Conservation (phyloP, 2,888 invertebrate genomes). For the Desoria tigrina region DNA sequence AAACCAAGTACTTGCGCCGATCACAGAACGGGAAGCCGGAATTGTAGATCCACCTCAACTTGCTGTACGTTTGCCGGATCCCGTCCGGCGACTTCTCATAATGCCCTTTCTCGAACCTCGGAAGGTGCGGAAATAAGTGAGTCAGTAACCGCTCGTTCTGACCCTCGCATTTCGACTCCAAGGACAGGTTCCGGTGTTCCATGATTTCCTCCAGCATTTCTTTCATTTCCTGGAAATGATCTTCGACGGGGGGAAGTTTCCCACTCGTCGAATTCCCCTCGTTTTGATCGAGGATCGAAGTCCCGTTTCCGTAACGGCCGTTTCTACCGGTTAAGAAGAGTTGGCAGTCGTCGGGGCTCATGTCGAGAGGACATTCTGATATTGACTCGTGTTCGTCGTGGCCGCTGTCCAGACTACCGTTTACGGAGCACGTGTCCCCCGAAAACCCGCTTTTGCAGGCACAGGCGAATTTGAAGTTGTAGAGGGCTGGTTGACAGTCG, state of each 20-base stretch:
- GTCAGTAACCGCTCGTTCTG: conserved; percentile 14
- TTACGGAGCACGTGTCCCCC: not conserved
- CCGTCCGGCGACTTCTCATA: not conserved
- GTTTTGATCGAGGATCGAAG: not conserved
- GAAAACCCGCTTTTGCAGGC: not conserved
- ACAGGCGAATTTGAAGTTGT: conserved; percentile 2
- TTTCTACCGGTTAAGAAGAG: not conserved
- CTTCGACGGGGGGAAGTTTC: not conserved
- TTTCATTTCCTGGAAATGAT: conserved; percentile 17
- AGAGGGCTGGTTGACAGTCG: conserved; percentile 14
- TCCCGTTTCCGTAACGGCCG: not conserved
- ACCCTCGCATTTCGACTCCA: not conserved
- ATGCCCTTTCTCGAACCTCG: not conserved
- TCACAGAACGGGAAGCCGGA: conserved; percentile 20
- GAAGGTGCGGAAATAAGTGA: conserved; percentile 19
- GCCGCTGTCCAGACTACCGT: no score
- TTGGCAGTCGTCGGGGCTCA: no score
- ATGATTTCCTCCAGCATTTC: conserved; percentile 27
- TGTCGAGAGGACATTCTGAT: no score
- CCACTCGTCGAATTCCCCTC: not conserved
- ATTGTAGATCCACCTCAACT: conserved; percentile 18
- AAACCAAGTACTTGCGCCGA: conserved; percentile 17
- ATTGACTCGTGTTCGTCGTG: no score
- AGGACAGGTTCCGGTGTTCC: not conserved
- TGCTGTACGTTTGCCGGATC: not conserved